Conservation (phyloP, 2,113 vertebrate species). For the Triplophysa rosa region DNA sequence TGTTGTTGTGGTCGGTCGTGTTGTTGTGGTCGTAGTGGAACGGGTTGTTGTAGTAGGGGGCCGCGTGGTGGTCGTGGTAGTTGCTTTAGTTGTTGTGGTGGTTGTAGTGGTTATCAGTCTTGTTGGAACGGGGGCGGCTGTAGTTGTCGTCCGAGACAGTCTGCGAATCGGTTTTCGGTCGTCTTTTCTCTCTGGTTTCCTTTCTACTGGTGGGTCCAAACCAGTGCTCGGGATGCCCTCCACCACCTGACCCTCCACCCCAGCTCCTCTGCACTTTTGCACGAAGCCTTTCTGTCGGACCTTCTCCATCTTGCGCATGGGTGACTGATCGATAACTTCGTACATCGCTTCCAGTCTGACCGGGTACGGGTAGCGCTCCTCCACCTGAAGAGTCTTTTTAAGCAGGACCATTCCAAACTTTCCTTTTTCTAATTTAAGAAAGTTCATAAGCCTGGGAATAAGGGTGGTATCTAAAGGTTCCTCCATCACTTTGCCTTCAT, state of each 20-base stretch:
- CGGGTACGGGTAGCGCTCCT: conserved; percentile 94
- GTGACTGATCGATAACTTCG: conserved; percentile 90
- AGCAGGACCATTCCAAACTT: conserved; percentile 97
- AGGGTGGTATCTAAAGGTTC: conserved; percentile 85
- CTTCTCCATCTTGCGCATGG: conserved; percentile 90
- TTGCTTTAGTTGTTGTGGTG: conserved; percentile 51
- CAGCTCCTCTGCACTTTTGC: conserved; percentile 89
- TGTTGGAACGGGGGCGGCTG: conserved; percentile 56
- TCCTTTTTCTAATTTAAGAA: conserved; percentile 94
- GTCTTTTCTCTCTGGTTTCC: conserved; percentile 73
- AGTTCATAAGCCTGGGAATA: conserved; percentile 90
- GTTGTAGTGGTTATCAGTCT: conserved; percentile 63
- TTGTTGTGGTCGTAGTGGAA: conserved; percentile 65
- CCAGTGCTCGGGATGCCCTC: conserved; percentile 58
- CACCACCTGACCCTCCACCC: conserved; percentile 90
- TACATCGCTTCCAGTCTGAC: conserved; percentile 97
- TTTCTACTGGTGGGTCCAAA: conserved; percentile 59
- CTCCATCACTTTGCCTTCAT: conserved; percentile 88
- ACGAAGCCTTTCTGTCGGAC: conserved; percentile 93
- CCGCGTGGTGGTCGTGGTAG: conserved; percentile 65
- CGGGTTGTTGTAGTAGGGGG: conserved; percentile 58
- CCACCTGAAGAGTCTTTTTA: conserved; percentile 93
- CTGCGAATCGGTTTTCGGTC: conserved; percentile 60
- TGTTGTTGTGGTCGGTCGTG: conserved; percentile 65
- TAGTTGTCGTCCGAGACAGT: conserved; percentile 47